These are phyloP conservation scores for Drosophila aff. DNA, from an alignment of 1,140 invertebrate species.

Conservation along the genomic window DNA sequence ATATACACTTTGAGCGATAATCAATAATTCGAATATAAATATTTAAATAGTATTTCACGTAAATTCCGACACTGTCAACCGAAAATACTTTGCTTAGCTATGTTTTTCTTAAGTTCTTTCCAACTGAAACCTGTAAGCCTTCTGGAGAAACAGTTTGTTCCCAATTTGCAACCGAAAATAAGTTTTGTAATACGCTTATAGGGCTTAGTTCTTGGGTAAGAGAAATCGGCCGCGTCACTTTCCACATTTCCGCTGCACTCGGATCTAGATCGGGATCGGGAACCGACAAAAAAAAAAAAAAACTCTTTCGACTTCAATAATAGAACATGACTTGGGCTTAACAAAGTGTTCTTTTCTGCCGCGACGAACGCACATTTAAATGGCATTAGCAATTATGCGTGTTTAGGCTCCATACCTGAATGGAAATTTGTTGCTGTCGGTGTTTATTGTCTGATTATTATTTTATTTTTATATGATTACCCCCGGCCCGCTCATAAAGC, in stretches of 20 bases:
- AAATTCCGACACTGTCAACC: not conserved
- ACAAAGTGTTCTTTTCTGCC: constrained; percentile 29
- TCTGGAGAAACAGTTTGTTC: constrained; percentile 54
- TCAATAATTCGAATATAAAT: too few species aligned
- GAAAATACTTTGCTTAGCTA: not conserved
- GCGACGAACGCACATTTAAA: constrained; percentile 63
- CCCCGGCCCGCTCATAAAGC: not conserved
- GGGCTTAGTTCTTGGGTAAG: constrained; percentile 41
- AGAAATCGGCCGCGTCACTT: constrained; percentile 67
- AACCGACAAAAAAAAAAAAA: constrained; percentile 9
- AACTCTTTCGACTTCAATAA: constrained; percentile 41
- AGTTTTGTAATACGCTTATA: constrained; percentile 58
- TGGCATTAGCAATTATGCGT: constrained; percentile 78
- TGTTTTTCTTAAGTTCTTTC: not conserved
- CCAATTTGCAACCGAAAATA: constrained; percentile 40
- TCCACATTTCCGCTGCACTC: constrained; percentile 66
- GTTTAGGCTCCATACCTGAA: constrained; percentile 61
- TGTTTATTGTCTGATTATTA: constrained; percentile 76
- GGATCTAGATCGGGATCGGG: constrained; percentile 16
- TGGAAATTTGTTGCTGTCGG: constrained; percentile 73
- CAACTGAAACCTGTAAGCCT: constrained; percentile 52
- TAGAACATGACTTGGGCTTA: constrained; percentile 64
- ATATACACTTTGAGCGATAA: too few species aligned
- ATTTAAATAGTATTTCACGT: not conserved
- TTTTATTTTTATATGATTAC: constrained; percentile 75